These are phyloP conservation scores for Carcina quercana DNA, from an alignment of 2,888 invertebrate species.

Conservation along the genomic window DNA sequence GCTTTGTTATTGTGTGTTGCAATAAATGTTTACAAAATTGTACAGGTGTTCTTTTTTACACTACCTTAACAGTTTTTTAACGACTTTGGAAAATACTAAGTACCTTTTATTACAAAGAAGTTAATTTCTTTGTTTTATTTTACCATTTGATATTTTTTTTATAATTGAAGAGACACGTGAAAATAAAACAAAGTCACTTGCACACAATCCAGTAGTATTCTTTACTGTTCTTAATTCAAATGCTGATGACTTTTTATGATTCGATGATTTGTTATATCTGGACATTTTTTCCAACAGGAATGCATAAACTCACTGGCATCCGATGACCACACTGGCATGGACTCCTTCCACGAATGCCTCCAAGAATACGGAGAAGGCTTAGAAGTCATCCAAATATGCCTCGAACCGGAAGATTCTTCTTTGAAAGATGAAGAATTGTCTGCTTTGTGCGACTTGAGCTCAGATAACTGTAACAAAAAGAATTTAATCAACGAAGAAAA, in stretches of 20 bases:
- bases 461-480: conserved; percentile 50
- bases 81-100: no score
- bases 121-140: no score
- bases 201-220: no score
- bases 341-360: conserved; percentile 78
- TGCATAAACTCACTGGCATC: conserved; percentile 72
- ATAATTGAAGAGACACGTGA: no score
- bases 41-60: conserved; percentile 19
- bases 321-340: conserved; percentile 77
- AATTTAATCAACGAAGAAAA: conserved; percentile 24
- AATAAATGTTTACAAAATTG: conserved; percentile 35
- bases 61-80: no score
- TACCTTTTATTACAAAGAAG: no score
- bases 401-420: conserved; percentile 74
- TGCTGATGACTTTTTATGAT: no score
- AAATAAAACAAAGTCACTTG: no score
- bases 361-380: conserved; percentile 78
- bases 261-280: no score
- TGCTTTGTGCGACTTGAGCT: conserved; percentile 57
- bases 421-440: conserved; percentile 69
- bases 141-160: no score
- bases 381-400: conserved; percentile 76
- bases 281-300: conserved; percentile 56
- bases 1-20: conserved; percentile 48
- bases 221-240: no score